Evolutionary conservation across 2,888 invertebrate species (phyloP).

Genomic region (Chymomyza procnemis): DNA sequence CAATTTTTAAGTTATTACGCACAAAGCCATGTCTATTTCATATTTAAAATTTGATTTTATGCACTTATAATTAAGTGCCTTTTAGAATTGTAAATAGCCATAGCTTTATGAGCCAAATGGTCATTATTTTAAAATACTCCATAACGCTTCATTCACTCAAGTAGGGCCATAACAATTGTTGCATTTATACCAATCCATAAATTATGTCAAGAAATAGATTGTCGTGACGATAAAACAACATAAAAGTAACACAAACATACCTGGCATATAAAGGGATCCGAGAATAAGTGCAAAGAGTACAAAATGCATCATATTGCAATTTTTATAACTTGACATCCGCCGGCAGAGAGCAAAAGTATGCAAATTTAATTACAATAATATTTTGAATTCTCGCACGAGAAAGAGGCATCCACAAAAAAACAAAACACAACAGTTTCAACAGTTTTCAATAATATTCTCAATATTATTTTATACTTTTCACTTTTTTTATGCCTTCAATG

Average conservation of each 20-base stretch:
- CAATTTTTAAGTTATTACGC: no score
- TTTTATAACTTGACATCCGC: slow-evolving; percentile 11
- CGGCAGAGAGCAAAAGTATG: slow-evolving; percentile 3
- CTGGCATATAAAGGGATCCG: slow-evolving; percentile 47
- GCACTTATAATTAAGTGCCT: background rate
- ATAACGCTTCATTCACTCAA: background rate
- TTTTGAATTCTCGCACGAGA: background rate
- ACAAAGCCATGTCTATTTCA: no score
- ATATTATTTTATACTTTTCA: slow-evolving; percentile 28
- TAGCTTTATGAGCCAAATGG: background rate
- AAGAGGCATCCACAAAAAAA: no score
- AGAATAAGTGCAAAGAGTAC: slow-evolving; percentile 49
- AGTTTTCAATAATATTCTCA: background rate
- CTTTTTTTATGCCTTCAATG: slow-evolving; percentile 9
- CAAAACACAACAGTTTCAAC: background rate
- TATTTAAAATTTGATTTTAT: no score
- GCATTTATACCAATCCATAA: background rate
- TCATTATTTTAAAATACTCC: background rate
- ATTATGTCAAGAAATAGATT: background rate
- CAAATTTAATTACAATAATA: slow-evolving; percentile 23
- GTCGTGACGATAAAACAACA: background rate
- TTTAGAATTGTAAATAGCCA: background rate
- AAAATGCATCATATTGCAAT: slow-evolving; percentile 47
- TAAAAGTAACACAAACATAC: slow-evolving; percentile 28
- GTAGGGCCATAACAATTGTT: background rate